Base-by-base conservation (phyloP, 2,888 invertebrate species). In the Lobophora halterata region DNA sequence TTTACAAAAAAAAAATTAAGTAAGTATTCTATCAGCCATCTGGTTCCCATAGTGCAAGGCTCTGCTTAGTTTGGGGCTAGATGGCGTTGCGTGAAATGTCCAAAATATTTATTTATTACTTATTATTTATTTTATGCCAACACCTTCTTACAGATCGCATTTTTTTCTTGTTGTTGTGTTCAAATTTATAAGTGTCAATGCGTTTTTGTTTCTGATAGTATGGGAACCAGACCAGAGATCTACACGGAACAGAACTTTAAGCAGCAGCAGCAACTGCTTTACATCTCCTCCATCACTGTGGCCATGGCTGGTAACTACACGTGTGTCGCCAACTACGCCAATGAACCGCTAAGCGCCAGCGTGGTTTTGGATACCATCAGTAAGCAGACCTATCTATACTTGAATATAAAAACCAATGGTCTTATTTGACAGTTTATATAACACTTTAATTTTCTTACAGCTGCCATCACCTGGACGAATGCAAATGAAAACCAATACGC, bases 401-500 rank as follows among this genome's bases (percentile, higher is more conserved):
- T 2, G 11, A 18, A 8, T 19, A n/a, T n/a, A 3, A 14, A 14
- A 13, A 25, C n/a, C 8, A 10, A 29, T 31, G 9, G 5, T 6
- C 5, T 13, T 1, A 19, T 5, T 9, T 18, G 12, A 10, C 6
- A 3, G 19, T 23, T 16, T 4, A 20, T 29, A 9, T 28, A 13
- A 20, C 12, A 14, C 3, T 23, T 9, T 10, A 1, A 32, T 36
- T 19, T 47, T 27, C 34, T 66, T 71, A 81, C 78, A 96, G 96
- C 94, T 68, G 93, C 94, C 20, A 95, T 97, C 42, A 95, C 93
- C 46, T 95, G 95, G 92, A 92, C 91, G 6, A 93, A 97, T 72
- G 96, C 96, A 0, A 95, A 96, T 18, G 90, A 89, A 63, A 92
- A 93, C 63, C 97, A 97, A 72, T 93, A 90, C 63, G 95, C 96